phyloP scores from a whole-genome alignment of 2,888 invertebrate genomes.

The Magallana nippona region DNA sequence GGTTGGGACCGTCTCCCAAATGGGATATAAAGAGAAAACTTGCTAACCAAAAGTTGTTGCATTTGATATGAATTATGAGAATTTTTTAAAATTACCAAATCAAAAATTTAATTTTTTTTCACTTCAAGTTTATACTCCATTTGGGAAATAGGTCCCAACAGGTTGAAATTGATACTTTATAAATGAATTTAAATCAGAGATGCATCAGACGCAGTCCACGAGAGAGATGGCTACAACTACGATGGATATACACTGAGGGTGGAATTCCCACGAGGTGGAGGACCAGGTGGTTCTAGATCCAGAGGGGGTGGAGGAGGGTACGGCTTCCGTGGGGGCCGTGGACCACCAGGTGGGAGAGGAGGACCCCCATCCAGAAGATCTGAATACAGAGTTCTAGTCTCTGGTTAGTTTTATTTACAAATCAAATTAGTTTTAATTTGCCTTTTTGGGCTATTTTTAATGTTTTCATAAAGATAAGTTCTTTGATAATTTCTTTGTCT shows the following conservation, averaged over 20 bases:
- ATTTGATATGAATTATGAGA: too few species aligned
- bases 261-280: constrained; percentile 94
- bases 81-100: too few species aligned
- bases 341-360: constrained; percentile 65
- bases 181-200: constrained; percentile 84
- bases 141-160: too few species aligned
- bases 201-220: constrained; percentile 97
- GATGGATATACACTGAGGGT: constrained; percentile 98
- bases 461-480: too few species aligned
- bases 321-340: constrained; percentile 80
- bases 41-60: too few species aligned
- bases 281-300: constrained; percentile 80
- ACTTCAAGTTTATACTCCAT: too few species aligned
- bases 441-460: neutral
- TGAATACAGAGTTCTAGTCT: constrained; percentile 95
- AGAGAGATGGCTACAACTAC: constrained; percentile 98
- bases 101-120: too few species aligned
- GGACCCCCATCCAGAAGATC: constrained; percentile 93
- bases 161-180: too few species aligned
- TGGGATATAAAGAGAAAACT: too few species aligned
- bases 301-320: constrained; percentile 80
- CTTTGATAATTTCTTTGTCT: too few species aligned
- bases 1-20: too few species aligned
- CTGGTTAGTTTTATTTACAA: constrained; percentile 82
- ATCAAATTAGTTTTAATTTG: neutral